A percentile compares a stretch with the other conserved stretches of the same genome.
Evolutionary conservation across 2,888 invertebrate genomes (phyloP).

Genomic region (Drosophila meridiana): DNA sequence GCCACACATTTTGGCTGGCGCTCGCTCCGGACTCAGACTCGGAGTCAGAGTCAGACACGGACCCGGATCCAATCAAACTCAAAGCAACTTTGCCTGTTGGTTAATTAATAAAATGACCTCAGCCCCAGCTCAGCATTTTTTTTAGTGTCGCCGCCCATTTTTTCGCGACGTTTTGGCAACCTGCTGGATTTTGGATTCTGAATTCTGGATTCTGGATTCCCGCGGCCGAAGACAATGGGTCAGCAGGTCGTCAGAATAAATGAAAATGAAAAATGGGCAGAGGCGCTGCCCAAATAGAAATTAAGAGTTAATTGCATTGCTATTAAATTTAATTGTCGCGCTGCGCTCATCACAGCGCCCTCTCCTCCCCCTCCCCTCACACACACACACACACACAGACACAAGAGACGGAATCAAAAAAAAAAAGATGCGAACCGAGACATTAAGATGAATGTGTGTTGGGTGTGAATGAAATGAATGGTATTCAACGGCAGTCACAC

Average conservation of each 20-base stretch:
- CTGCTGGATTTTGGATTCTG: not conserved
- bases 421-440: conserved; percentile 1
- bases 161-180: conserved; percentile 13
- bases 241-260: conserved; percentile 36
- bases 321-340: conserved; percentile 80
- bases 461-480: conserved; percentile 66
- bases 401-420: conserved; percentile 1
- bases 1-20: conserved; percentile 66
- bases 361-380: conserved; percentile 3
- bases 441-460: conserved; percentile 66
- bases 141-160: conserved; percentile 18
- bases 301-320: conserved; percentile 79
- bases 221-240: conserved; percentile 53
- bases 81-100: conserved; percentile 61
- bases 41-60: not conserved
- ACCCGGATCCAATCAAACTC: conserved; percentile 25
- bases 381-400: conserved; percentile 8
- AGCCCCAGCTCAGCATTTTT: conserved; percentile 52
- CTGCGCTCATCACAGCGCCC: conserved; percentile 43
- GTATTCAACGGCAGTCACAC: conserved; percentile 40
- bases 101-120: conserved; percentile 84
- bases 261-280: conserved; percentile 14
- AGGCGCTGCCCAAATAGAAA: conserved; percentile 60
- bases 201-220: too few relatives aligned
- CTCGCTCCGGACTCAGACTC: conserved; percentile 1